phyloP scores from a whole-genome alignment of 2,888 invertebrate species.

The Therioaphis trifolii region DNA sequence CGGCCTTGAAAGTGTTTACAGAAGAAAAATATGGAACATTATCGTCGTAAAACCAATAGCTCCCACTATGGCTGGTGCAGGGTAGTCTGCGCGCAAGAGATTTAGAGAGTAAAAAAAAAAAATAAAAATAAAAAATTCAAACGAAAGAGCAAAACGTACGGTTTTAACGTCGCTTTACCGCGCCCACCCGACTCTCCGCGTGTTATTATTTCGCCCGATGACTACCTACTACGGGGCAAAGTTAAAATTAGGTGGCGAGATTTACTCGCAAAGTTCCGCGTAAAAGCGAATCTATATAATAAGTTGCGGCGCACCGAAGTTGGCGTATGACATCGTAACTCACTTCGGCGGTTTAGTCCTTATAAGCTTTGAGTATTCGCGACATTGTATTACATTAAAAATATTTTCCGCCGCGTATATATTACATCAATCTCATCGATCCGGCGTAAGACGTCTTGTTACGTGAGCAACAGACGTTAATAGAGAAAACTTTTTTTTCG shows the following conservation, averaged over 20 bases:
- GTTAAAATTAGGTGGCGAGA: not conserved
- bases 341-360: not conserved
- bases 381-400: not conserved
- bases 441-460: too few relatives aligned
- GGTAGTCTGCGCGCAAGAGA: not conserved
- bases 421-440: too few relatives aligned
- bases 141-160: too few relatives aligned
- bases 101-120: not conserved
- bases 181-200: not conserved
- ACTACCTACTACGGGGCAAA: too few relatives aligned
- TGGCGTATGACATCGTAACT: not conserved
- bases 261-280: not conserved
- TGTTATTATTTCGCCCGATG: not conserved
- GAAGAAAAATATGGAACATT: not conserved
- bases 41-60: not conserved
- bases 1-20: not conserved
- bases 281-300: not conserved
- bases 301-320: too few relatives aligned
- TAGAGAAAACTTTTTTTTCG: too few relatives aligned
- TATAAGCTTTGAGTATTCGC: not conserved
- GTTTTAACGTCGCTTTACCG: not conserved
- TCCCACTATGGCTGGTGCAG: too few relatives aligned
- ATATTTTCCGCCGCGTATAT: too few relatives aligned
- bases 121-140: not conserved
- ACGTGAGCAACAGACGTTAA: too few relatives aligned